phyloP scores from a whole-genome alignment of 2,888 invertebrate species.

The Acleris cristana region DNA sequence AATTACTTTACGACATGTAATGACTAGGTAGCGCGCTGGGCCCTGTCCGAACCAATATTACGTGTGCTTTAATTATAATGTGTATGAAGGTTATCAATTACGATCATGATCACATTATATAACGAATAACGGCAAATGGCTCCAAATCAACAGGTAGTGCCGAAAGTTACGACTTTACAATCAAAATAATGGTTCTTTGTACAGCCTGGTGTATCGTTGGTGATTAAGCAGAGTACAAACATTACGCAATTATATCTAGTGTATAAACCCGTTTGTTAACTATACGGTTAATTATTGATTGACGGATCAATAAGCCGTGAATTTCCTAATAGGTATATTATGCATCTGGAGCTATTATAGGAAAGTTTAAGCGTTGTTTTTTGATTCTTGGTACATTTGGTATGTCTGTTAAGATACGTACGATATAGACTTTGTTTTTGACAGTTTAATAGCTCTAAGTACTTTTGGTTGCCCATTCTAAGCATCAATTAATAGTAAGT shows the following conservation, averaged over 20 bases:
- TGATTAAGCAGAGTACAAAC: conserved; percentile 19
- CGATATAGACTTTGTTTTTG: too few species aligned
- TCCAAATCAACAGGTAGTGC: conserved; percentile 18
- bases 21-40: conserved; percentile 26
- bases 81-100: conserved; percentile 34
- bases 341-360: not conserved
- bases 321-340: conserved; percentile 15
- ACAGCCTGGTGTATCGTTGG: conserved; percentile 14
- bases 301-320: conserved; percentile 23
- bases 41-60: conserved; percentile 28
- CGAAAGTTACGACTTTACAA: conserved; percentile 21
- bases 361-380: conserved; percentile 3
- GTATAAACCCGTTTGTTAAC: conserved; percentile 13
- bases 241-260: conserved; percentile 21
- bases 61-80: conserved; percentile 19
- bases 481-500: too few species aligned
- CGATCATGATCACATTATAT: conserved; percentile 28
- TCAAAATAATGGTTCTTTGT: conserved; percentile 21
- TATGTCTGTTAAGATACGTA: too few species aligned
- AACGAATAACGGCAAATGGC: conserved; percentile 14
- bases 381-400: not conserved
- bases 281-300: conserved; percentile 30
- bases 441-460: too few species aligned
- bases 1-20: conserved; percentile 28
- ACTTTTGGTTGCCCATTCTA: too few species aligned